Percentiles rank a stretch among this genome's conserved stretches.
Conservation (phyloP, 2,797 vertebrate genomes). For the Tiaroga cobitis region DNA sequence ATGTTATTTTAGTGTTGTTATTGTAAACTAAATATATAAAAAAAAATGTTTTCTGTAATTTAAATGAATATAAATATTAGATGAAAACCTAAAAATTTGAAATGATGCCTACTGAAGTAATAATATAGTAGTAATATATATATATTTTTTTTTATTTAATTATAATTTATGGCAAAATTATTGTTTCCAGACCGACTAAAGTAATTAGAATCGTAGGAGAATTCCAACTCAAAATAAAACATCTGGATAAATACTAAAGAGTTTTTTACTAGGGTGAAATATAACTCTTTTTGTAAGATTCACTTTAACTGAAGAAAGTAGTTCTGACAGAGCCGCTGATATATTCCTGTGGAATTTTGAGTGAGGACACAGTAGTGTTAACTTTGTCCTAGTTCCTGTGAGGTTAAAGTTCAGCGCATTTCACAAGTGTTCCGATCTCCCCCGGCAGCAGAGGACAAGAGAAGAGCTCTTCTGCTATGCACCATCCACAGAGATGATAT, state of each 20-base stretch:
- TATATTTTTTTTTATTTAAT: background rate
- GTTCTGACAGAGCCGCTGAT: background rate
- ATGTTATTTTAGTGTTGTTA: background rate
- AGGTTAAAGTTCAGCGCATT: conserved; percentile 35
- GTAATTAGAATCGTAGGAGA: background rate
- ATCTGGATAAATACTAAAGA: background rate
- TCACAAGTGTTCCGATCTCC: background rate
- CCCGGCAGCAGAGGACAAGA: conserved; percentile 19
- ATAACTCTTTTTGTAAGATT: background rate
- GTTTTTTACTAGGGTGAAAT: background rate
- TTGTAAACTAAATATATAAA: background rate
- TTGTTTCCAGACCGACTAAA: background rate
- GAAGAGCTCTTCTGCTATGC: conserved; percentile 55
- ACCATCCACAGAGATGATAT: conserved; percentile 53
- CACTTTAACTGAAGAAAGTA: background rate
- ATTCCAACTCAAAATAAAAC: background rate
- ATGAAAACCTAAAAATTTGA: background rate
- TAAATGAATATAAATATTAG: background rate
- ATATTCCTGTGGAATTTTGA: background rate
- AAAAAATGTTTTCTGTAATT: background rate
- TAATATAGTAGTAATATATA: background rate
- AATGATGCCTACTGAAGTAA: background rate
- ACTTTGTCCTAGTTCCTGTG: conserved; percentile 18
- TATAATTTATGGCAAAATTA: background rate
- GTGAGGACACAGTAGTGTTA: background rate